These are phyloP conservation scores for Cylas formicarius DNA, from an alignment of 1,140 invertebrate genomes.

Conservation along the genomic window DNA sequence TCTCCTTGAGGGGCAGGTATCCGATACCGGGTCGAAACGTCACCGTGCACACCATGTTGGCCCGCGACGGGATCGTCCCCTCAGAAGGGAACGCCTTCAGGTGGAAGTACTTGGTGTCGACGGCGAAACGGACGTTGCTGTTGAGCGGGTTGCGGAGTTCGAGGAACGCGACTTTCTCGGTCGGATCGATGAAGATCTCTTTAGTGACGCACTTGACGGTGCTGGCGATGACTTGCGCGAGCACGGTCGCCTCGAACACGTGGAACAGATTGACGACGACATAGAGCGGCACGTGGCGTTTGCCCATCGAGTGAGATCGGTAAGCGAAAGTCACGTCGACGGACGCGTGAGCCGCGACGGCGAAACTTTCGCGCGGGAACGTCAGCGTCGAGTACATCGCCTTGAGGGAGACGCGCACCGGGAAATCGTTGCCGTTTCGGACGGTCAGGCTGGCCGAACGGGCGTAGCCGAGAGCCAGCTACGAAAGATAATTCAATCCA, in stretches of 20 bases:
- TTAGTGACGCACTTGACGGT: slow-evolving; percentile 14
- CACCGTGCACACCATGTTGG: slow-evolving; percentile 17
- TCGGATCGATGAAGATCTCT: slow-evolving; percentile 13
- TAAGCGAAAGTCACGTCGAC: slow-evolving; percentile 19
- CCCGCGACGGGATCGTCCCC: slow-evolving; percentile 18
- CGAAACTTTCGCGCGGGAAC: slow-evolving; percentile 13
- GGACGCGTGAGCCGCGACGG: slow-evolving; percentile 5
- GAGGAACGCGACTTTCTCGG: slow-evolving; percentile 13
- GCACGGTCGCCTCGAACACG: slow-evolving; percentile 21
- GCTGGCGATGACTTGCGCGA: slow-evolving; percentile 23
- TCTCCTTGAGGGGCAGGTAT: slow-evolving; percentile 15
- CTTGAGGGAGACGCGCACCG: slow-evolving; percentile 20
- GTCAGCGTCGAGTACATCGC: slow-evolving; percentile 16
- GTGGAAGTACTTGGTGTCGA: slow-evolving; percentile 17
- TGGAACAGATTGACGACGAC: slow-evolving; percentile 25
- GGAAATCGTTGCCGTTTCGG: slow-evolving; percentile 20
- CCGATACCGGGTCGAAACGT: slow-evolving; percentile 17
- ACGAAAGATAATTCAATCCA: slow-evolving; percentile 9
- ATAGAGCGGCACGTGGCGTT: slow-evolving; percentile 18
- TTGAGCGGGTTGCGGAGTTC: slow-evolving; percentile 26
- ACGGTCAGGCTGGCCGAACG: slow-evolving; percentile 18
- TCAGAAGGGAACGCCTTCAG: slow-evolving; percentile 15
- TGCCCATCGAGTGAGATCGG: slow-evolving; percentile 13
- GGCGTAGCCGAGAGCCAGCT: slow-evolving; percentile 20
- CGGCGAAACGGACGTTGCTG: slow-evolving; percentile 18